Conservation (phyloP, 2,113 vertebrate genomes). For the Acrocephalus arundinaceus region DNA sequence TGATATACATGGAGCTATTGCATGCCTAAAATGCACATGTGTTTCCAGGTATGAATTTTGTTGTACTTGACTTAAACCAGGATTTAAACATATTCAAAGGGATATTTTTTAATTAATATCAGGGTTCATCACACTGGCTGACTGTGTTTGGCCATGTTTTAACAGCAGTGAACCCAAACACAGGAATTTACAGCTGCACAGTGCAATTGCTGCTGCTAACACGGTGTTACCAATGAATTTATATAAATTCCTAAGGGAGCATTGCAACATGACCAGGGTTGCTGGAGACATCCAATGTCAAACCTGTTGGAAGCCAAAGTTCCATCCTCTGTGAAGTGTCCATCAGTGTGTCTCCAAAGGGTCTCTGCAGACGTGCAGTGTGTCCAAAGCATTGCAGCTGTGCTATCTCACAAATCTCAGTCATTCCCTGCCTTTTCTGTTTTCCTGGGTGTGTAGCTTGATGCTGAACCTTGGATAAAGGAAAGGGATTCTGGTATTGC, state of each 20-base stretch:
- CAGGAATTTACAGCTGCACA: not conserved
- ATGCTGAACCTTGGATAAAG: slow-evolving; percentile 35
- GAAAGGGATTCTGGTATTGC: slow-evolving; percentile 12
- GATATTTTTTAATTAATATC: not conserved
- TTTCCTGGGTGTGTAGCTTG: slow-evolving; percentile 9
- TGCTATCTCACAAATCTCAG: not conserved
- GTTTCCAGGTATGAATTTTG: not conserved
- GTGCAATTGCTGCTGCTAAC: not conserved
- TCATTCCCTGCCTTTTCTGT: slow-evolving; percentile 41
- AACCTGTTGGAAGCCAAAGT: not conserved
- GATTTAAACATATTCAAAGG: not conserved
- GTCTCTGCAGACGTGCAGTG: not conserved
- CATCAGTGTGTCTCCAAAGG: not conserved
- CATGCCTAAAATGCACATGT: slow-evolving; percentile 3
- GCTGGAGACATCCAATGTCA: not conserved
- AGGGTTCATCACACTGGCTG: not conserved
- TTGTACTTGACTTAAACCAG: not conserved
- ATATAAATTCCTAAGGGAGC: not conserved
- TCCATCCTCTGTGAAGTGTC: slow-evolving; percentile 26
- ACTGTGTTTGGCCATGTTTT: not conserved
- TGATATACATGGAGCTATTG: not conserved
- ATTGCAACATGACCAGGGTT: not conserved
- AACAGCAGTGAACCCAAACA: not conserved
- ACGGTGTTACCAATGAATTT: not conserved
- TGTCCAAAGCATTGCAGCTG: slow-evolving; percentile 17